Base-by-base conservation (phyloP, 1,140 invertebrate species). In the Pristionchus pacificus region DNA sequence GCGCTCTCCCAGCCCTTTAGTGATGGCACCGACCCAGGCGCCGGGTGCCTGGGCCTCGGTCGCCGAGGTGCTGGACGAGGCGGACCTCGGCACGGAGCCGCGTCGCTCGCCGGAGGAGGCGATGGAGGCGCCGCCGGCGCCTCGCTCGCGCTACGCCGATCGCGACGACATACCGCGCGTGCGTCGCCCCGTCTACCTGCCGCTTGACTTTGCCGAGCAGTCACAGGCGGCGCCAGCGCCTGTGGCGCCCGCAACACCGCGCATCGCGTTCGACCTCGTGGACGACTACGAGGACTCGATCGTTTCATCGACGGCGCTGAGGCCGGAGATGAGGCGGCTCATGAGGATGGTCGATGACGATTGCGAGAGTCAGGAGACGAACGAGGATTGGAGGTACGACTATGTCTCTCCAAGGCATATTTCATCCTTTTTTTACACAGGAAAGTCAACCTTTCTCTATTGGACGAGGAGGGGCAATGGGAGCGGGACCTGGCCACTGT, bases 11-110 rank as follows among this genome's bases (percentile, higher is more conserved):
- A n/a, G n/a, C n/a, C n/a, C n/a, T n/a, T n/a, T n/a, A n/a, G n/a
- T n/a, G n/a, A n/a, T n/a, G n/a, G n/a, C n/a, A n/a, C n/a, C n/a
- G n/a, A n/a, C n/a, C n/a, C n/a, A n/a, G n/a, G n/a, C n/a, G n/a
- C n/a, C n/a, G n/a, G n/a, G n/a, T n/a, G n/a, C n/a, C n/a, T n/a
- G n/a, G n/a, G n/a, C n/a, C n/a, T n/a, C n/a, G n/a, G n/a, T n/a
- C n/a, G n/a, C n/a, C n/a, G n/a, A n/a, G n/a, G n/a, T n/a, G n/a
- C n/a, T n/a, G n/a, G n/a, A n/a, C n/a, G 71, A 73, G 29, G 49
- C 60, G 3, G 71, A 68, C 30, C 67, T 73, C 6, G 10, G 68
- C 0, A 73, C 71, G 0, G 71, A 59, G 13, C 38, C 68, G 6
- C 62, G 64, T 1, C 49, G 38, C 28, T 31, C 15, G 6, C 6